Evolutionary conservation across 2,797 vertebrate genomes (phyloP).

Genomic region (Lagorchestes hirsutus): DNA sequence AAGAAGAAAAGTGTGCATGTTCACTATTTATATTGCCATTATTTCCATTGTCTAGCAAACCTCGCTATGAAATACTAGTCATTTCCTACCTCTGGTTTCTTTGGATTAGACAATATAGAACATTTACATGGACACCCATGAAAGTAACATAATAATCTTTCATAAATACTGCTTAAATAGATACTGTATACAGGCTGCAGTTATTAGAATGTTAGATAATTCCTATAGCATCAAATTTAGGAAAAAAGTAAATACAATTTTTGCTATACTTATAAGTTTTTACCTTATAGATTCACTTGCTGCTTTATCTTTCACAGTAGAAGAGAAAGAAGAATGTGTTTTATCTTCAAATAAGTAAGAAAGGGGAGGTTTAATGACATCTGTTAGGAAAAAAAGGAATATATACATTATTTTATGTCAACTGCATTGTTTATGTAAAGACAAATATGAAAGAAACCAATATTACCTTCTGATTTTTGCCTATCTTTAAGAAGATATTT

Average conservation of each 20-base stretch:
- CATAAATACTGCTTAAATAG: neutral
- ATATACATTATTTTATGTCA: slow-evolving; percentile 23
- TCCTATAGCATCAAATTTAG: neutral
- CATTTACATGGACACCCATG: neutral
- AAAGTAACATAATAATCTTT: neutral
- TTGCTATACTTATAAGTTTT: neutral
- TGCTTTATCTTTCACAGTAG: slow-evolving; percentile 99
- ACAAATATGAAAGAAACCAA: neutral
- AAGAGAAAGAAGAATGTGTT: slow-evolving; percentile 97
- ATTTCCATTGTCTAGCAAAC: neutral
- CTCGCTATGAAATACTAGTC: neutral
- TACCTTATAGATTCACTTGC: slow-evolving; percentile 99
- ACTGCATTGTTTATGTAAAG: neutral
- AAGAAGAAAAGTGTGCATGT: neutral
- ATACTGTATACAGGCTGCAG: neutral
- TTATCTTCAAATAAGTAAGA: slow-evolving; percentile 98
- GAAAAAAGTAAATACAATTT: neutral
- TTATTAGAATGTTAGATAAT: neutral
- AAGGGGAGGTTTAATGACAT: slow-evolving; percentile 91
- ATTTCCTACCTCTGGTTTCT: neutral
- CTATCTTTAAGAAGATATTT: slow-evolving; percentile 97
- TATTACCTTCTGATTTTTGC: slow-evolving; percentile 93
- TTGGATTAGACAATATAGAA: neutral
- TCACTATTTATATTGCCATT: neutral
- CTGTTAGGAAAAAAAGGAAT: slow-evolving; percentile 81